Percentiles rank a stretch among this genome's conserved stretches.
Conservation (phyloP, 2,113 vertebrate genomes). For the Anthoscopus minutus region DNA sequence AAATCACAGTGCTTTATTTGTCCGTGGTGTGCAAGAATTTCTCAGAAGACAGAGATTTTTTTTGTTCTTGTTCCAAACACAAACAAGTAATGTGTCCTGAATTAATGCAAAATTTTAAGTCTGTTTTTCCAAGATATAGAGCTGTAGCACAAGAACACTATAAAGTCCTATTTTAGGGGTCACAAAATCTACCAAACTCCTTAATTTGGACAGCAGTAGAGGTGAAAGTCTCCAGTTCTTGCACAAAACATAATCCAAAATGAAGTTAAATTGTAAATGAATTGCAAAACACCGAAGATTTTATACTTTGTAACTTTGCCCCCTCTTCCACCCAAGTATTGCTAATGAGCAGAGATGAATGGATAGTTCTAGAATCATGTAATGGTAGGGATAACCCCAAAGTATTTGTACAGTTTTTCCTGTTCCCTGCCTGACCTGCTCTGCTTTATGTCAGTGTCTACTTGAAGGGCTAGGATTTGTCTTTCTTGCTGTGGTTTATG, state of each 20-base stretch:
- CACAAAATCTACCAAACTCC: neutral
- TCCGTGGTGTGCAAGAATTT: neutral
- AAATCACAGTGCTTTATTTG: neutral
- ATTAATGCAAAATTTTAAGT: neutral
- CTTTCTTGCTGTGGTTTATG: conserved; percentile 31
- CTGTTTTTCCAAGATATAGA: neutral
- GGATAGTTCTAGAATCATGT: neutral
- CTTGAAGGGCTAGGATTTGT: neutral
- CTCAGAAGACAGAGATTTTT: neutral
- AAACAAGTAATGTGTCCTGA: neutral
- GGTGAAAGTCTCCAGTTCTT: neutral
- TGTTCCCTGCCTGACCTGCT: conserved; percentile 40
- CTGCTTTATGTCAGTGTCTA: conserved; percentile 36
- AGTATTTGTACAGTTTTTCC: neutral
- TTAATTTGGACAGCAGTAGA: neutral
- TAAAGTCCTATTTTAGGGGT: neutral
- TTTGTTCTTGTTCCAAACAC: neutral
- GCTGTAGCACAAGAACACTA: neutral
- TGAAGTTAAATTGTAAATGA: neutral
- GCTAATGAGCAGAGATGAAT: neutral
- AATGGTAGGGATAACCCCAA: neutral
- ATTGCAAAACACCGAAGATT: neutral
- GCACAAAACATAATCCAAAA: neutral
- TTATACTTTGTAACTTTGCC: neutral
- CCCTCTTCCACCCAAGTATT: neutral